These are phyloP conservation scores for Meghimatium bilineatum DNA, from an alignment of 2,888 invertebrate species.

Conservation along the genomic window DNA sequence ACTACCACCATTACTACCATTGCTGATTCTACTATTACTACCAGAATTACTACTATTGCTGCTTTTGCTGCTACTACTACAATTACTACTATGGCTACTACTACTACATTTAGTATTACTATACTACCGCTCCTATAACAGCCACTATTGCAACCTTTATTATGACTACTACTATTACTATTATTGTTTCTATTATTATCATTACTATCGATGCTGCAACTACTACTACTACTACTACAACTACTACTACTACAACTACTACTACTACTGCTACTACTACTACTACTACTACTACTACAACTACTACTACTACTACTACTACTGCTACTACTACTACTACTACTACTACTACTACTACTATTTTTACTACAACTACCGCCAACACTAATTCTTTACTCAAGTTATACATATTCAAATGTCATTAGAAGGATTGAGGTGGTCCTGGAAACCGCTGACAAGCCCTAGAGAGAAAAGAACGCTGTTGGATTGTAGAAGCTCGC, in stretches of 20 bases:
- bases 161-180: background rate
- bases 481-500: background rate
- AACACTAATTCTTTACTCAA: background rate
- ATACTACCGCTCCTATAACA: background rate
- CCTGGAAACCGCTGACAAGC: background rate
- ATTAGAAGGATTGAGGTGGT: background rate
- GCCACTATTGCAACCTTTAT: background rate
- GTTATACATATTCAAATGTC: too few species aligned
- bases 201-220: background rate
- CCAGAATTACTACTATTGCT: background rate
- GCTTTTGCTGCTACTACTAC: background rate
- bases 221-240: background rate
- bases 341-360: background rate
- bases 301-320: background rate
- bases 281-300: slow-evolving; percentile 7
- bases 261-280: background rate
- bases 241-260: background rate
- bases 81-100: background rate
- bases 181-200: background rate
- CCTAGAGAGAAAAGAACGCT: background rate
- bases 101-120: background rate
- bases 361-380: background rate
- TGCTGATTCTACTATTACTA: background rate
- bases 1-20: background rate
- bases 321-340: background rate